Percentiles rank a stretch among this genome's conserved stretches.
Conservation (phyloP, 2,888 invertebrate species). For the Tyria jacobaeae region DNA sequence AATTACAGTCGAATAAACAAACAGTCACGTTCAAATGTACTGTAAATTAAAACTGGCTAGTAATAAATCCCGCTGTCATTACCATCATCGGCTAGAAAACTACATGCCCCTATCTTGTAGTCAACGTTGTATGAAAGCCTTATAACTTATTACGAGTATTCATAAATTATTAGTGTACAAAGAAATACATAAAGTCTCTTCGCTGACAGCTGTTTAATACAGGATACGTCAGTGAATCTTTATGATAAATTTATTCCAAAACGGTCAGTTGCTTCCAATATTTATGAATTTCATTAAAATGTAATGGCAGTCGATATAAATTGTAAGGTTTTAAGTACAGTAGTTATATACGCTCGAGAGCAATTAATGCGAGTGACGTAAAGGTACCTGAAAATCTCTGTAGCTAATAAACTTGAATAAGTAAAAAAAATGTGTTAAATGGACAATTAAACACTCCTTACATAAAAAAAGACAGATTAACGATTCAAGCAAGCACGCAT, state of each 20-base stretch:
- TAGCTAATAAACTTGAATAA: too few species aligned
- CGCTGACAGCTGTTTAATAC: constrained; percentile 15
- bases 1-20: too few species aligned
- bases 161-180: constrained; percentile 7
- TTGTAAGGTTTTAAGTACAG: background rate
- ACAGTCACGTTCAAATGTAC: too few species aligned
- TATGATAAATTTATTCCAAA: constrained; percentile 15
- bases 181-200: constrained; percentile 11
- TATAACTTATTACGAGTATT: background rate
- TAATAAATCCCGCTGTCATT: background rate
- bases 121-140: background rate
- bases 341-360: background rate
- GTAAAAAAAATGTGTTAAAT: too few species aligned
- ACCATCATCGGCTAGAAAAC: background rate
- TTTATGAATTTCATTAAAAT: constrained; percentile 10
- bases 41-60: background rate
- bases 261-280: background rate
- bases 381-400: too few species aligned
- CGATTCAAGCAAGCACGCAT: too few species aligned
- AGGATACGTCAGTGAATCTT: constrained; percentile 9
- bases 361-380: too few species aligned
- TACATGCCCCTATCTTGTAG: background rate
- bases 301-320: background rate
- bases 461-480: too few species aligned
- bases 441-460: too few species aligned